Evolutionary conservation across 2,797 vertebrate species (phyloP), one percentile per base, ranked within the genome.

Genomic region (Catostomus latipinnis): DNA sequence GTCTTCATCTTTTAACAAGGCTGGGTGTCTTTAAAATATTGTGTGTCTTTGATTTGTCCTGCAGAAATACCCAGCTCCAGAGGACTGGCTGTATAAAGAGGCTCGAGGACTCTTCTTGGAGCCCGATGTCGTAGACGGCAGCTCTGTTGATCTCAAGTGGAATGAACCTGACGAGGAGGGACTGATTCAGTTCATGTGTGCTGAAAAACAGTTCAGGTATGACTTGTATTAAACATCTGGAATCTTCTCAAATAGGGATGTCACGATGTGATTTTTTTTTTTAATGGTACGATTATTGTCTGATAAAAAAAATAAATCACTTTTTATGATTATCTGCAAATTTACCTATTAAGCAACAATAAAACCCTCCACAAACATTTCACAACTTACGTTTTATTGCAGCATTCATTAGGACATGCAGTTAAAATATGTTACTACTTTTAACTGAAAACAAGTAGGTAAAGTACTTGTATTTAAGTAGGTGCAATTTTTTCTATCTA

Each of bases 21-120:
- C 12, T 14, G 10, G 1, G 9, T 80, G 18, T 71, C 18, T 72
- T n/a, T 79, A 16, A 13, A 34, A 52, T 4, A 11, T 43, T 71
- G 16, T 14, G 8, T 78, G 12, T 13, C 3, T 46, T 48, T 76
- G 11, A 50, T 62, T 10, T 58, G 60, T 79, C 4, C 16, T 84
- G 73, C 85, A 95, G 94, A 99, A 98, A 77, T 94, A 98, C 89
- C 92, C 97, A 0, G 84, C 96, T 72, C 97, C 98, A 0, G 96
- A 98, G 73, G 95, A 97, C 81, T 98, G 98, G 97, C 90, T 97
- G 16, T 97, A 94, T 89, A 96, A 90, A 85, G 97, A 99, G 86
- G 97, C 98, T 74, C 94, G 96, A 61, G 89, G 87, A 52, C 93
- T 99, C 76, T 99, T 99, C 75, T 69, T 98, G 81, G 90, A 95